A percentile compares a stretch with the other conserved stretches of the same genome.
Conservation (phyloP, 2,797 vertebrate species). For the Pseudocheirus occidentalis region DNA sequence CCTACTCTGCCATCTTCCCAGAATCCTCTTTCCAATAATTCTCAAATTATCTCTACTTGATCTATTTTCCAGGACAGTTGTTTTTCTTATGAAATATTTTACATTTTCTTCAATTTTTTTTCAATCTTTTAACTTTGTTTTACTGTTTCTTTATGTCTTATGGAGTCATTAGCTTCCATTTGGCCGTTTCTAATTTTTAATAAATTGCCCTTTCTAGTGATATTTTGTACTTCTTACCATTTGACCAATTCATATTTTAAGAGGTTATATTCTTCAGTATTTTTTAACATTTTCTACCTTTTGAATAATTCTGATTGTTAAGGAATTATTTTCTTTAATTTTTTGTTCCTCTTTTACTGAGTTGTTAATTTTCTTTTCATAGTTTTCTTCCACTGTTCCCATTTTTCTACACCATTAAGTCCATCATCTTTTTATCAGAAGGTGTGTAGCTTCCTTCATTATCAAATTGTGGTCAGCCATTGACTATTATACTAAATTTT, state of each 20-base stretch:
- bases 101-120: neutral
- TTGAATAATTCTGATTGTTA: neutral
- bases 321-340: neutral
- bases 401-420: neutral
- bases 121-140: neutral
- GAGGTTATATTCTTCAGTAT: neutral
- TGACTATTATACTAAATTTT: neutral
- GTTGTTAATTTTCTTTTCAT: too few species aligned
- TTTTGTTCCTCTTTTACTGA: neutral
- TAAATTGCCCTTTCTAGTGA: neutral
- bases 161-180: too few species aligned
- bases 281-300: neutral
- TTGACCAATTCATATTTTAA: neutral
- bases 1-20: too few species aligned
- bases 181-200: too few species aligned
- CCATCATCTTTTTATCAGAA: neutral
- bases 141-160: neutral
- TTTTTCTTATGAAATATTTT: neutral
- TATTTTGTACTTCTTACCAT: neutral
- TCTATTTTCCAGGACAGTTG: neutral
- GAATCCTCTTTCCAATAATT: too few species aligned
- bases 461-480: neutral
- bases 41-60: too few species aligned
- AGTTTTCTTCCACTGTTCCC: too few species aligned
- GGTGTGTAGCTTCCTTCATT: neutral